A percentile compares a stretch with the other conserved stretches of the same genome.
These are phyloP conservation scores for Gobio occitaniae DNA, from an alignment of 2,797 vertebrate species.

Conservation along the genomic window DNA sequence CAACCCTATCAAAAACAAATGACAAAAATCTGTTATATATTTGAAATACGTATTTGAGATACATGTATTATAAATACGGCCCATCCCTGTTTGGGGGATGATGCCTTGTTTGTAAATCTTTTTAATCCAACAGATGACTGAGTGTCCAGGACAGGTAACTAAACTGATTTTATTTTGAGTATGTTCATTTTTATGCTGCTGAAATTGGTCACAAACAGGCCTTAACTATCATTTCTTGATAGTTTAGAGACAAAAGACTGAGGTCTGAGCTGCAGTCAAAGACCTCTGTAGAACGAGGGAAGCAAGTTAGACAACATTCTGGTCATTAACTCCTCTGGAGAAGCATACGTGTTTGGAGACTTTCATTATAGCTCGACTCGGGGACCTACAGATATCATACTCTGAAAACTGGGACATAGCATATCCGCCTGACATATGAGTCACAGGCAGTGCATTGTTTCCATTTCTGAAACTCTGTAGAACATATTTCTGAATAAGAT, in stretches of 20 bases:
- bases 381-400: constrained; percentile 8
- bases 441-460: constrained; percentile 13
- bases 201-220: not conserved
- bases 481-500: constrained; percentile 1
- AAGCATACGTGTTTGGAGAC: not conserved
- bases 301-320: constrained; percentile 34
- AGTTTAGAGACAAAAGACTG: not conserved
- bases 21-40: too few relatives aligned
- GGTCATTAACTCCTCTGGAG: constrained; percentile 17
- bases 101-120: not conserved
- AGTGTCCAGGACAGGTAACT: not conserved
- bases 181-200: not conserved
- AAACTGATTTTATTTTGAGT: not conserved
- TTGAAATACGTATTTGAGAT: too few relatives aligned
- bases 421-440: constrained; percentile 18
- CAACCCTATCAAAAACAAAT: too few relatives aligned
- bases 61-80: too few relatives aligned
- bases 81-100: not conserved
- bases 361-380: not conserved
- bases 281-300: not conserved
- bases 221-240: not conserved
- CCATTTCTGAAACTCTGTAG: constrained; percentile 21
- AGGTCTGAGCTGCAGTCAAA: constrained; percentile 17
- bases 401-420: constrained; percentile 27
- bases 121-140: not conserved